phyloP scores from a whole-genome alignment of 2,113 vertebrate genomes.

The Suncus etruscus region DNA sequence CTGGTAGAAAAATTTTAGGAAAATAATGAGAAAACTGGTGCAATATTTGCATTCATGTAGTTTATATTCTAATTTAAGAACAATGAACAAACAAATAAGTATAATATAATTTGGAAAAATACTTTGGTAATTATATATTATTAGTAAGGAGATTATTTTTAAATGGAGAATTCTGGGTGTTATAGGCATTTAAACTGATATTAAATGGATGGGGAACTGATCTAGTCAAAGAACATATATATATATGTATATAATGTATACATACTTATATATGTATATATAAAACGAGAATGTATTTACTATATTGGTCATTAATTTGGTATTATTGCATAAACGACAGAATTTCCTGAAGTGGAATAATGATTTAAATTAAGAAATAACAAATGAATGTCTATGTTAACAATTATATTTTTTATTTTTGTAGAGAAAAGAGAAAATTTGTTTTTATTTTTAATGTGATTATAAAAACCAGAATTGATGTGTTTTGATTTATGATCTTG shows the following conservation, averaged over 20 bases:
- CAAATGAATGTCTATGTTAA: not conserved
- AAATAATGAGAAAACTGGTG: not conserved
- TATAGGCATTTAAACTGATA: not conserved
- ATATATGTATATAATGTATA: too few relatives aligned
- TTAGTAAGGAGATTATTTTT: too few relatives aligned
- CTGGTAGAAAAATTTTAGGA: too few relatives aligned
- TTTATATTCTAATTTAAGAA: not conserved
- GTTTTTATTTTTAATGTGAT: not conserved
- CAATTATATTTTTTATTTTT: not conserved
- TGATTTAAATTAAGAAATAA: too few relatives aligned
- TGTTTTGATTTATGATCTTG: not conserved
- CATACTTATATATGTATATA: too few relatives aligned
- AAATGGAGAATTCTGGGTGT: too few relatives aligned
- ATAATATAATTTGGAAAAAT: not conserved
- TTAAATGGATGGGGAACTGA: not conserved
- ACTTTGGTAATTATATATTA: too few relatives aligned
- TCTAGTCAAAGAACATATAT: not conserved
- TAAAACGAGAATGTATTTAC: too few relatives aligned
- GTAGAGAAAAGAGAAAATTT: not conserved
- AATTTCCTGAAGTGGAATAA: too few relatives aligned
- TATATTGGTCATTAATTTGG: too few relatives aligned
- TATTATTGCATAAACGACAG: too few relatives aligned
- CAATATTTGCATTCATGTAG: not conserved
- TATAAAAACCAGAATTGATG: not conserved
- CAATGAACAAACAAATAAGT: not conserved